Evolutionary conservation across 1,140 invertebrate genomes (phyloP).

Genomic region (Apolygus lucorum): DNA sequence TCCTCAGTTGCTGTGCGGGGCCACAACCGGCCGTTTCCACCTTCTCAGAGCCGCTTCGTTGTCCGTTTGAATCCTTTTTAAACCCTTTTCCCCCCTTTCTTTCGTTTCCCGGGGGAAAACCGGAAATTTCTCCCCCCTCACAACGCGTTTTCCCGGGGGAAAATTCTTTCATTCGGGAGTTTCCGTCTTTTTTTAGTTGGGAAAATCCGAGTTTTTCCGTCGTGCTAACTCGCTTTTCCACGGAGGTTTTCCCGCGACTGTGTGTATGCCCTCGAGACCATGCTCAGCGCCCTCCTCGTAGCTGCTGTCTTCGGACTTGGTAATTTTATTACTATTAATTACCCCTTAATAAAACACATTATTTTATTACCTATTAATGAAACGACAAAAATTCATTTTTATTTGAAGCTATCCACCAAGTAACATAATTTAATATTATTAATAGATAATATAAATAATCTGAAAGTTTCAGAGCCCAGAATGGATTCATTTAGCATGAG

Average conservation of each 20-base stretch:
- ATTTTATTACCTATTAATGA: too few species aligned
- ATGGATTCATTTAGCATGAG: too few species aligned
- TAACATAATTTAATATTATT: too few species aligned
- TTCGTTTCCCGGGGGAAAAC: neutral
- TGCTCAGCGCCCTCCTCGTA: conserved; percentile 10
- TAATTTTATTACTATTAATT: too few species aligned
- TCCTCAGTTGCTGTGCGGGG: conserved; percentile 9
- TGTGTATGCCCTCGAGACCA: conserved; percentile 2
- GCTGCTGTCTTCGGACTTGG: conserved; percentile 4
- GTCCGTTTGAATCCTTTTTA: neutral
- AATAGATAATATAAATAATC: too few species aligned
- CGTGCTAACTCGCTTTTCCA: too few species aligned
- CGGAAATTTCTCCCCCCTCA: neutral
- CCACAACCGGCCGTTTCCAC: conserved; percentile 9
- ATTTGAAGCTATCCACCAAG: too few species aligned
- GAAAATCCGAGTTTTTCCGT: too few species aligned
- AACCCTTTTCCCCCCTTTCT: neutral
- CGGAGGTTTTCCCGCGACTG: neutral
- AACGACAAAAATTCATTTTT: too few species aligned
- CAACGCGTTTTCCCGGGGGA: neutral
- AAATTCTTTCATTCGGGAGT: neutral
- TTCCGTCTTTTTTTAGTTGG: neutral
- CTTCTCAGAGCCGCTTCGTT: neutral
- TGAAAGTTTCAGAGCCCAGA: too few species aligned
- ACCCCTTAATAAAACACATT: too few species aligned